Conservation (phyloP, 2,113 vertebrate genomes). For the Sphyrna mokarran region DNA sequence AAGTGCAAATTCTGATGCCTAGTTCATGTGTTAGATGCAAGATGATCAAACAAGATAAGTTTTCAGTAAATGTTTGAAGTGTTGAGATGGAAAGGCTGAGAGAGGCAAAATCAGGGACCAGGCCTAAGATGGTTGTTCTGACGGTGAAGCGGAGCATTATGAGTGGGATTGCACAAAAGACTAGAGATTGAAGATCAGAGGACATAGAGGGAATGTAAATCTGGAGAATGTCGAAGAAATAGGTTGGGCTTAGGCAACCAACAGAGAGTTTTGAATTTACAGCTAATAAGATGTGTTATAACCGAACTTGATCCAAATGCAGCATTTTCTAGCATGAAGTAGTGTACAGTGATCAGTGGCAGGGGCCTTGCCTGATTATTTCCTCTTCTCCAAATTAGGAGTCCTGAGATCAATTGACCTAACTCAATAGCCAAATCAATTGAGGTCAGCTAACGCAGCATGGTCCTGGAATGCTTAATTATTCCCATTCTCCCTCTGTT, state of each 20-base stretch:
- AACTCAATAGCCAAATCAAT: background rate
- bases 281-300: background rate
- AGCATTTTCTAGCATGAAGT: background rate
- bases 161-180: background rate
- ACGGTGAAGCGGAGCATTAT: background rate
- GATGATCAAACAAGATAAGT: background rate
- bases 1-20: background rate
- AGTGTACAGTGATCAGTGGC: background rate
- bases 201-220: background rate
- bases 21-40: background rate
- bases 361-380: background rate
- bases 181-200: background rate
- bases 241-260: background rate
- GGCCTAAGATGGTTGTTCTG: background rate
- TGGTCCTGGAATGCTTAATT: background rate
- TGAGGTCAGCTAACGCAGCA: background rate
- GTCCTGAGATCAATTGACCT: background rate
- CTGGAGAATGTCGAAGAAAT: background rate
- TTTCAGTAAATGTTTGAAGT: background rate
- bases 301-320: background rate
- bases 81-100: background rate
- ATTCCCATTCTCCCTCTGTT: background rate
- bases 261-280: background rate
- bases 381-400: background rate
- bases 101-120: background rate